phyloP scores from a whole-genome alignment of 1,140 invertebrate genomes.

The Dreissena rostriformis region DNA sequence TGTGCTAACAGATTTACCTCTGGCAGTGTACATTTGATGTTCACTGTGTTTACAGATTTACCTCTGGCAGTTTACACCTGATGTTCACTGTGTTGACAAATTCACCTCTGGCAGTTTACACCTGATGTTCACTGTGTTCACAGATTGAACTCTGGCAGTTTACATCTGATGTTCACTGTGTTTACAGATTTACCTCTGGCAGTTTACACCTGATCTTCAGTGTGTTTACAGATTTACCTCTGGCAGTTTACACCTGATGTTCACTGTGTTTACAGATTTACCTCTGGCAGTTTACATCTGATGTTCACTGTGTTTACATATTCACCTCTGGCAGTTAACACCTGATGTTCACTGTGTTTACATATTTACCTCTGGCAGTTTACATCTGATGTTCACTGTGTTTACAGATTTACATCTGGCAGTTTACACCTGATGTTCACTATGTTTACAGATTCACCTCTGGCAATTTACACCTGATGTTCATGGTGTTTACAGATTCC shows the following conservation, averaged over 20 bases:
- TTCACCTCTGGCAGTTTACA: not conserved
- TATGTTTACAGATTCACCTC: constrained; percentile 31
- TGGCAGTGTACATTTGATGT: too few relatives aligned
- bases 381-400: not conserved
- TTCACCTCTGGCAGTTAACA: not conserved
- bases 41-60: too few relatives aligned
- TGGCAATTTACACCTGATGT: not conserved
- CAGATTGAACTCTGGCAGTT: constrained; percentile 61
- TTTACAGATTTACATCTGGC: constrained; percentile 63
- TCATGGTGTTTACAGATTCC: not conserved
- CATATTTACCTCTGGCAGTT: not conserved
- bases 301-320: not conserved
- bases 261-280: too few relatives aligned
- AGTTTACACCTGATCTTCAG: not conserved
- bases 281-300: not conserved
- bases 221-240: not conserved
- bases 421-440: constrained; percentile 56
- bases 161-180: constrained; percentile 57
- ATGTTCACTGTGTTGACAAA: not conserved
- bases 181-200: constrained; percentile 13
- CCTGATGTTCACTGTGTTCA: constrained; percentile 14
- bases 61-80: not conserved
- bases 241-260: too few relatives aligned
- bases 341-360: constrained; percentile 1
- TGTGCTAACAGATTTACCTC: too few relatives aligned